Conservation (phyloP, 2,888 invertebrate species). For the Prionchulus punctatus region DNA sequence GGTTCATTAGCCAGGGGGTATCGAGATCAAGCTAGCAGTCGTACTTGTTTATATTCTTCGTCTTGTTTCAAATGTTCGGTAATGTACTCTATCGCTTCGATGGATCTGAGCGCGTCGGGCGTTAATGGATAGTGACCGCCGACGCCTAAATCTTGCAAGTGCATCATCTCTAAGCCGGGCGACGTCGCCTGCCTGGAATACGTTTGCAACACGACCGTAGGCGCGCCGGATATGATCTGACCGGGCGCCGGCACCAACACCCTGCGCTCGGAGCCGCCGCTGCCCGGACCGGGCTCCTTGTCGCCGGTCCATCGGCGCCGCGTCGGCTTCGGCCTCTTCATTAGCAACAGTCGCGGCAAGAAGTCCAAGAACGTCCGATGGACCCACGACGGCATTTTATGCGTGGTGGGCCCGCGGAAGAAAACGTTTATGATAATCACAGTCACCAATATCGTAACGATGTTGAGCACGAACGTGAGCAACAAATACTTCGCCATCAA, state of each 20-base stretch:
- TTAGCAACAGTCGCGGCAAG: slow-evolving; percentile 72
- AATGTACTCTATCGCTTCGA: slow-evolving; percentile 94
- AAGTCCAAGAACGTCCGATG: slow-evolving; percentile 66
- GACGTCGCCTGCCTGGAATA: not conserved
- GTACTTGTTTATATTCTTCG: slow-evolving; percentile 91
- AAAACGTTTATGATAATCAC: slow-evolving; percentile 99
- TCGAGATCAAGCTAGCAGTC: no score
- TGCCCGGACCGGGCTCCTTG: no score
- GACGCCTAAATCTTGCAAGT: not conserved
- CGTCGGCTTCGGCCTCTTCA: slow-evolving; percentile 39
- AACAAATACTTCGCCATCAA: slow-evolving; percentile 71
- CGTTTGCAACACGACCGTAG: not conserved
- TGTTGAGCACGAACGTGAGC: slow-evolving; percentile 99
- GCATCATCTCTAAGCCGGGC: not conserved
- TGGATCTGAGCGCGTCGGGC: slow-evolving; percentile 73
- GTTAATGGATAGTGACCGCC: slow-evolving; percentile 46
- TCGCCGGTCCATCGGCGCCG: no score
- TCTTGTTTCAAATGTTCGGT: slow-evolving; percentile 93
- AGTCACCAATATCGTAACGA: slow-evolving; percentile 94
- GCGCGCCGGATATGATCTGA: not conserved
- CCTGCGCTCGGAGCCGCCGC: not conserved
- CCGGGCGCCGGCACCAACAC: not conserved
- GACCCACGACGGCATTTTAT: slow-evolving; percentile 92
- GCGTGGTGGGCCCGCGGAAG: slow-evolving; percentile 87
- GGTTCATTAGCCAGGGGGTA: no score